Conservation (phyloP, 1,140 invertebrate species). For the Daktulosphaira vitifoliae region DNA sequence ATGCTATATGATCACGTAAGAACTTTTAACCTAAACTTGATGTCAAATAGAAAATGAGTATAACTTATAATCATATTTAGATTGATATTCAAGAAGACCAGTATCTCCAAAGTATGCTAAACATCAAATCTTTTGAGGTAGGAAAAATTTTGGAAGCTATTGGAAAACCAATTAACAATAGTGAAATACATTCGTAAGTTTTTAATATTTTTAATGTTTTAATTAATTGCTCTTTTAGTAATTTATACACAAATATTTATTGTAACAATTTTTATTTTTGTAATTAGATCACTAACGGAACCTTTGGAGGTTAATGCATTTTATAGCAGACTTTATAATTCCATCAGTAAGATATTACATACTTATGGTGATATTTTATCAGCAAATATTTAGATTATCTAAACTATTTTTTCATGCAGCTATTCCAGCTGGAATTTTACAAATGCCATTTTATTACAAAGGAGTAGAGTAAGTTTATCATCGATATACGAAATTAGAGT, state of each 20-base stretch:
- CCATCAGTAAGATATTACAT: slow-evolving; percentile 61
- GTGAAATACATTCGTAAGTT: not conserved
- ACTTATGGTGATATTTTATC: not conserved
- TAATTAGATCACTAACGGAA: slow-evolving; percentile 24
- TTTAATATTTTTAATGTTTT: not conserved
- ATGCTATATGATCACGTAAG: slow-evolving; percentile 56
- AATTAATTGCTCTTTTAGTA: not conserved
- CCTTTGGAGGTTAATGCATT: slow-evolving; percentile 59
- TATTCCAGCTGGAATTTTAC: slow-evolving; percentile 61
- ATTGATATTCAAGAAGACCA: not conserved
- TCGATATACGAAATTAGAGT: not conserved
- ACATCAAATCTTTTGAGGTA: not conserved
- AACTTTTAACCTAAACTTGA: no score
- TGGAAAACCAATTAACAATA: not conserved
- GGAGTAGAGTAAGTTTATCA: slow-evolving; percentile 52
- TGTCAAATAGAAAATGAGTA: no score
- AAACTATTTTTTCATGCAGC: slow-evolving; percentile 45
- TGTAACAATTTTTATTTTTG: not conserved
- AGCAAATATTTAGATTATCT: no score
- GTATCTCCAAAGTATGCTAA: slow-evolving; percentile 1
- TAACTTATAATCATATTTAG: not conserved
- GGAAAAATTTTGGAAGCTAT: not conserved
- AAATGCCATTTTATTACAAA: slow-evolving; percentile 62
- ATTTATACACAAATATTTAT: no score
- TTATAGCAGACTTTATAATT: slow-evolving; percentile 68